These are phyloP conservation scores for Chaetorhynchus papuensis DNA, from an alignment of 2,113 vertebrate species.

Conservation along the genomic window DNA sequence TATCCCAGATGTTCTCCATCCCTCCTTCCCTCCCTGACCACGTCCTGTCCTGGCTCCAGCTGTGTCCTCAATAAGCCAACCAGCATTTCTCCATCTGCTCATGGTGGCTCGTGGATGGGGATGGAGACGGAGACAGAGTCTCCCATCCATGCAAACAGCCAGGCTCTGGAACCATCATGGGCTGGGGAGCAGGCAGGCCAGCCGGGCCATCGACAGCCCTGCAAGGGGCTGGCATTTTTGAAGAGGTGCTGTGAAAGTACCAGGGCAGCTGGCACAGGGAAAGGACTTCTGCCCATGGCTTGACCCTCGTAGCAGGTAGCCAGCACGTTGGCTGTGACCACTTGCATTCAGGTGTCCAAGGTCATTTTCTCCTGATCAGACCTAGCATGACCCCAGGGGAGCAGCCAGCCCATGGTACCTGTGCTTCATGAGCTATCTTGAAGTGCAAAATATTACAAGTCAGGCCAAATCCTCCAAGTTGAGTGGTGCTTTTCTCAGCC, in stretches of 20 bases:
- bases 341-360: rapidly evolving
- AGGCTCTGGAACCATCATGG: rapidly evolving
- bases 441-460: neutral
- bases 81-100: neutral
- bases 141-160: neutral
- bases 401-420: neutral
- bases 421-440: neutral
- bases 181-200: rapidly evolving
- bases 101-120: neutral
- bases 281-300: neutral
- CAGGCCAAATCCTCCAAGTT: neutral
- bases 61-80: neutral
- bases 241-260: neutral
- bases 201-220: rapidly evolving
- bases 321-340: rapidly evolving
- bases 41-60: neutral
- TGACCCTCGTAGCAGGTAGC: neutral
- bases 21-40: neutral
- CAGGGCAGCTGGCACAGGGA: neutral
- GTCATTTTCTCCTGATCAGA: neutral
- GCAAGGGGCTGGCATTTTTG: neutral
- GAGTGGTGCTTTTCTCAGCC: neutral
- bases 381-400: rapidly evolving
- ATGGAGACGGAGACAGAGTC: neutral
- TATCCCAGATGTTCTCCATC: neutral